Evolutionary conservation across 2,888 invertebrate species (phyloP), one percentile per base, ranked within the genome.

Genomic region (Noctua pronuba): DNA sequence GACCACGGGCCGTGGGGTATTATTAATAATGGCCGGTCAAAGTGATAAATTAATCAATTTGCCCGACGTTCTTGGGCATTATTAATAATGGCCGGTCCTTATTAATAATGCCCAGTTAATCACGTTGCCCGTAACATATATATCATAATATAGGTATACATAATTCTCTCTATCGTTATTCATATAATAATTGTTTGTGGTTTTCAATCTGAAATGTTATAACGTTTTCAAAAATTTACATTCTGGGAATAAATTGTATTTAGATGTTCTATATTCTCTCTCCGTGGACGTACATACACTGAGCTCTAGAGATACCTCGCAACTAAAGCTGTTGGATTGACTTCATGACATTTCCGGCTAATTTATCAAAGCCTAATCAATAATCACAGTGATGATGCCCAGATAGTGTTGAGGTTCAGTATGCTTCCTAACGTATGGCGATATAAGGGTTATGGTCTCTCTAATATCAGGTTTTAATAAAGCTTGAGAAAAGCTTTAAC

Each of bases 351-450:
- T 66, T 28, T 55, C 55, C 21, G 35, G 28, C 6, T 3, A 21
- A 41, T 55, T 73, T 73, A 55, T 28, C 16, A 24, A 65, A 66
- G 24, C 13, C 58, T 28, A 16, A 58, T 11, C 31, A 44, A 35
- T 46, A 55, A 76, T 46, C 38, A 28, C 18, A 44, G 41, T 46
- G 46, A 31, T 46, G 21, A 67, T 78, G n/a, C 38, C 38, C 38
- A 38, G 35, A 18, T 58, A 5, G 13, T 58, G 16, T 28, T 58
- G 13, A 28, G 13, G 4, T 46, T 46, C 13, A 6, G 46, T n/a
- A n/a, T 28, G n/a, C 6, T n/a, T 58, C 55, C 28, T 58, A 16
- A 28, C 55, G 28, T 28, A 13, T 5, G 4, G n/a, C 55, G n/a
- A n/a, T 13, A 6, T 13, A 5, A 13, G 13, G n/a, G 55, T 55